Percentiles rank a stretch among this genome's conserved stretches.
Evolutionary conservation across 2,797 vertebrate genomes (phyloP).

Genomic region (Mionectes olivaceus): DNA sequence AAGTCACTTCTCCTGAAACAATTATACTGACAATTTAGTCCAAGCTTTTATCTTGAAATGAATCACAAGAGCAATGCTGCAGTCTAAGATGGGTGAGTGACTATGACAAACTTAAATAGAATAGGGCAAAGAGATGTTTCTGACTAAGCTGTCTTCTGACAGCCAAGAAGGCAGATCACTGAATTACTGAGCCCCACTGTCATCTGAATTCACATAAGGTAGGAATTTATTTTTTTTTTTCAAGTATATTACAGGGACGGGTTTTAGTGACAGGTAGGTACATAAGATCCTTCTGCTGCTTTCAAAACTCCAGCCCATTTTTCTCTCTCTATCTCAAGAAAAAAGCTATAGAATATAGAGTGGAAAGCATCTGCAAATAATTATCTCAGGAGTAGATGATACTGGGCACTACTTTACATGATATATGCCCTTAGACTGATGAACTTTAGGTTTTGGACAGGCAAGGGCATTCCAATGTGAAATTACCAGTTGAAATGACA

Average conservation of each 20-base stretch:
- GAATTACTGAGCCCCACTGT: neutral
- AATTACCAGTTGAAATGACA: neutral
- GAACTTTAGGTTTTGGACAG: neutral
- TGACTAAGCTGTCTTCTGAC: neutral
- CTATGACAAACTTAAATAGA: neutral
- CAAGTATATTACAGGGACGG: neutral
- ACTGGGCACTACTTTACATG: neutral
- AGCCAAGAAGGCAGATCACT: neutral
- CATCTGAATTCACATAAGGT: neutral
- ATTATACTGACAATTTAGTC: neutral
- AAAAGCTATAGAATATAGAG: neutral
- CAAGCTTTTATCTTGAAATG: neutral
- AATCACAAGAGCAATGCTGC: neutral
- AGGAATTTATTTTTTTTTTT: neutral
- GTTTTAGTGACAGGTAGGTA: neutral
- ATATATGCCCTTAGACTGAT: neutral
- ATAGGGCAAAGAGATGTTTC: neutral
- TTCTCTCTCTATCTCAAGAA: neutral
- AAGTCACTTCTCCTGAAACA: neutral
- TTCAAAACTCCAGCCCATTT: neutral
- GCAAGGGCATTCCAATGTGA: neutral
- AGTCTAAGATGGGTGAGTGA: neutral
- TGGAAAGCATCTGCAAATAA: neutral
- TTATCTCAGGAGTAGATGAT: neutral
- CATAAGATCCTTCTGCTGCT: neutral